Percentiles rank a stretch among this genome's conserved stretches.
Conservation (phyloP, 2,888 invertebrate genomes). For the Acronicta aceris region DNA sequence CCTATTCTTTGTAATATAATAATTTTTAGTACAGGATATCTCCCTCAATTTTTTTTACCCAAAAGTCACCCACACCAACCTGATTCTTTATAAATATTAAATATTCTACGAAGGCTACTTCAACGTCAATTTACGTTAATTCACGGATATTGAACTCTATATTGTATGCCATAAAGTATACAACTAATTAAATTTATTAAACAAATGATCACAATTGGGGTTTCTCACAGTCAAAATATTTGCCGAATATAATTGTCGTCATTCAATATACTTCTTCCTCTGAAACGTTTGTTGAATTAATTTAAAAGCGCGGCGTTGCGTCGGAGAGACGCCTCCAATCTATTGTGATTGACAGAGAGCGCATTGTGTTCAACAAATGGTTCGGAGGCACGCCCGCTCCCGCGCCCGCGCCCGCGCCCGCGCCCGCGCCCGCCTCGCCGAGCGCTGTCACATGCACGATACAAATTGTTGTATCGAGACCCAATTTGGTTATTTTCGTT, state of each 20-base stretch:
- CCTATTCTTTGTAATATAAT: neutral
- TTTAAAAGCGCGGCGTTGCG: conserved; percentile 21
- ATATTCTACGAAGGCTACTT: conserved; percentile 3
- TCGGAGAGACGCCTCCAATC: conserved; percentile 33
- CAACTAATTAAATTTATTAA: conserved; percentile 6
- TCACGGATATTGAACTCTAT: conserved; percentile 23
- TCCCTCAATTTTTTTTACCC: neutral
- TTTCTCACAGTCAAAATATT: conserved; percentile 30
- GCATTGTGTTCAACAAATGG: conserved; percentile 40
- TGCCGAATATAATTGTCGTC: conserved; percentile 38
- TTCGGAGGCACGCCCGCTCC: conserved; percentile 9
- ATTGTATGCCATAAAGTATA: conserved; percentile 10
- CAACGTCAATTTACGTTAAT: neutral
- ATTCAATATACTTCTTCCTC: conserved; percentile 38
- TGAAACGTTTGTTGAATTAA: conserved; percentile 42
- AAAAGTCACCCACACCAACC: conserved; percentile 2
- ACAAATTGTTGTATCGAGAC: neutral
- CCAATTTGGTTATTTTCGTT: conserved; percentile 13
- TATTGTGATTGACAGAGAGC: conserved; percentile 40
- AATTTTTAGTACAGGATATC: neutral
- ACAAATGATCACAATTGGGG: conserved; percentile 33
- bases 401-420: conserved; percentile 7
- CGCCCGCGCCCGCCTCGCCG: conserved; percentile 7
- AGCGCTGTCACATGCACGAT: conserved; percentile 21
- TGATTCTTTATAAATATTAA: conserved; percentile 12